Percentiles rank a stretch among this genome's conserved stretches.
These are phyloP conservation scores for Lampris megalopsis DNA, from an alignment of 2,113 vertebrate genomes.

Conservation along the genomic window DNA sequence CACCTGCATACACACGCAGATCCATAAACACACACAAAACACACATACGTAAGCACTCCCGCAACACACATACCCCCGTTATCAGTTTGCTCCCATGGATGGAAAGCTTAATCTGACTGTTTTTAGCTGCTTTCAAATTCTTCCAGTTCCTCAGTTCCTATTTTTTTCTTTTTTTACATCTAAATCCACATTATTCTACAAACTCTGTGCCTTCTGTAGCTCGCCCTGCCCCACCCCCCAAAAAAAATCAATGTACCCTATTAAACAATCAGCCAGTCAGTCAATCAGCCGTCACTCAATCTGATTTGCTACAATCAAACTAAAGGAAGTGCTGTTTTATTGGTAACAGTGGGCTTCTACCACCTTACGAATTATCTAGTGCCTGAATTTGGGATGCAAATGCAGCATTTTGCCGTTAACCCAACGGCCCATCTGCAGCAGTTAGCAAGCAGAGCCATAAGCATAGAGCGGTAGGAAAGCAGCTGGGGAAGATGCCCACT, in stretches of 20 bases:
- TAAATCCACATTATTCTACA: slow-evolving; percentile 54
- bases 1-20: slow-evolving; percentile 54
- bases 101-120: slow-evolving; percentile 44
- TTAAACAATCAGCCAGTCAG: slow-evolving; percentile 62
- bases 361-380: slow-evolving; percentile 74
- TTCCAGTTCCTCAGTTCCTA: slow-evolving; percentile 38
- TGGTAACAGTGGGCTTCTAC: slow-evolving; percentile 58
- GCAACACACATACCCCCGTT: slow-evolving; percentile 47
- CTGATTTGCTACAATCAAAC: slow-evolving; percentile 77
- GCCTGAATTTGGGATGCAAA: slow-evolving; percentile 76
- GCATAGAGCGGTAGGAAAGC: neutral
- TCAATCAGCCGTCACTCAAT: slow-evolving; percentile 70
- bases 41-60: neutral
- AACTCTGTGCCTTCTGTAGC: slow-evolving; percentile 82
- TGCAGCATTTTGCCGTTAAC: slow-evolving; percentile 68
- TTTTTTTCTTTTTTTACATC: slow-evolving; percentile 1
- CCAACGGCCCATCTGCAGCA: slow-evolving; percentile 47
- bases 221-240: slow-evolving; percentile 40
- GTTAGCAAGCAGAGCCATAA: slow-evolving; percentile 52
- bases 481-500: no score
- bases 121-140: slow-evolving; percentile 60
- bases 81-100: slow-evolving; percentile 47
- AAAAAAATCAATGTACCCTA: slow-evolving; percentile 17
- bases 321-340: slow-evolving; percentile 42
- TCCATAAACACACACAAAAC: slow-evolving; percentile 5